These are phyloP conservation scores for Tragelaphus scriptus DNA, from an alignment of 2,113 vertebrate species.

Conservation along the genomic window DNA sequence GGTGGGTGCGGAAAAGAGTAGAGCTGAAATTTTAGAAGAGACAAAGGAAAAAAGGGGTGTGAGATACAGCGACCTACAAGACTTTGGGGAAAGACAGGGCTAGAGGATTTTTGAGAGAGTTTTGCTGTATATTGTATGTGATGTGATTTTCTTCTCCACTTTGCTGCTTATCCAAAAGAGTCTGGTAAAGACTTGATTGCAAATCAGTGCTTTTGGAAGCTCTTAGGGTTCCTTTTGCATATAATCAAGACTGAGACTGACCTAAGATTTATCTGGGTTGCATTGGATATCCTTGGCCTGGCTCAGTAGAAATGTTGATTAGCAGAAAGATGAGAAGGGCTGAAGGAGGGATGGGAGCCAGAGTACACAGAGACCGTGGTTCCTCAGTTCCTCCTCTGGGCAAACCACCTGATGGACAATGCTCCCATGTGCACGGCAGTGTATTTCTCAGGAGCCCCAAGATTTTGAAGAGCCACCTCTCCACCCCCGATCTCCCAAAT, in stretches of 20 bases:
- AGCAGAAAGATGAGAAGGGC: background rate
- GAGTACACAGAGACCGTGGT: background rate
- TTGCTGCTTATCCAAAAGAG: background rate
- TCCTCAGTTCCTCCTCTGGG: background rate
- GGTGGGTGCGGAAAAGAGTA: background rate
- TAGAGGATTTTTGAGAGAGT: background rate
- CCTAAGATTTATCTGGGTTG: background rate
- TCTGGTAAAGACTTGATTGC: background rate
- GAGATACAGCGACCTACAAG: background rate
- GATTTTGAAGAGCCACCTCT: background rate
- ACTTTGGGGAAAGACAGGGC: background rate
- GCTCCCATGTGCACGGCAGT: background rate
- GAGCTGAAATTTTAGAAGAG: background rate
- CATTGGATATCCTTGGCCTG: background rate
- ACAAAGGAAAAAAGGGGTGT: background rate
- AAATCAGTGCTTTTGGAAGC: background rate
- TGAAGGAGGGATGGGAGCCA: background rate
- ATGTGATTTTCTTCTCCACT: background rate
- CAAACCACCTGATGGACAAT: rapidly evolving
- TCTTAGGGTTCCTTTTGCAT: background rate
- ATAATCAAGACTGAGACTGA: background rate
- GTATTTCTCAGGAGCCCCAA: background rate
- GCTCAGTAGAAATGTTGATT: background rate
- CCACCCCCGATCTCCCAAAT: background rate
- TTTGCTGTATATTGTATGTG: background rate